phyloP scores from a whole-genome alignment of 2,888 invertebrate genomes.

The Sympetrum striolatum region DNA sequence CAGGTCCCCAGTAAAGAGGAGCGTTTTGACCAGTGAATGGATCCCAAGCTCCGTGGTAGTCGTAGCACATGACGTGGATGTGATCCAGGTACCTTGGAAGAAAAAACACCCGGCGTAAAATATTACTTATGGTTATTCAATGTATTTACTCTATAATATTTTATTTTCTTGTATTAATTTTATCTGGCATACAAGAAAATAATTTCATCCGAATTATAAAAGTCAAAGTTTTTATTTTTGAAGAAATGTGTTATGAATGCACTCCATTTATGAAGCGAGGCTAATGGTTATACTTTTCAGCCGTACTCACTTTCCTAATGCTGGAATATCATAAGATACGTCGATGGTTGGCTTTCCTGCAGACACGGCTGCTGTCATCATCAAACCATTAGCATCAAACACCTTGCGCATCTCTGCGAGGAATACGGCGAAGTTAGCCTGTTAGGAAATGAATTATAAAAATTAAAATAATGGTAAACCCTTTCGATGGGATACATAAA shows the following conservation, averaged over 20 bases:
- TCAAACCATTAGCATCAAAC: constrained; percentile 63
- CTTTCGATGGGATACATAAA: too few relatives aligned
- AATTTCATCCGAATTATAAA: too few relatives aligned
- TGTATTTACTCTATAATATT: too few relatives aligned
- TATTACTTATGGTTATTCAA: too few relatives aligned
- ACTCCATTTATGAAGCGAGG: too few relatives aligned
- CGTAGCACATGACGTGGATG: constrained; percentile 77
- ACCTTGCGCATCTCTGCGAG: constrained; percentile 65
- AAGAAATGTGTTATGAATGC: too few relatives aligned
- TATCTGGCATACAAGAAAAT: too few relatives aligned
- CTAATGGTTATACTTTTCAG: too few relatives aligned
- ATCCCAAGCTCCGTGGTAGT: constrained; percentile 75
- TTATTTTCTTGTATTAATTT: too few relatives aligned
- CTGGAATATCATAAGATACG: constrained; percentile 67
- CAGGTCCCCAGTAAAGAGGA: constrained; percentile 63
- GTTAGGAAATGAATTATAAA: constrained; percentile 48
- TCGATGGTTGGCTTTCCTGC: constrained; percentile 62
- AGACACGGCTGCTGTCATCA: constrained; percentile 69
- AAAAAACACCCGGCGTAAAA: background rate
- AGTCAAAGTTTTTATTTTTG: too few relatives aligned
- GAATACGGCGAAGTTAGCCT: constrained; percentile 63
- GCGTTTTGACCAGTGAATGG: constrained; percentile 70
- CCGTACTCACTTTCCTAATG: constrained; percentile 62
- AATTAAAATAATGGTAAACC: background rate
- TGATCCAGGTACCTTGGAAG: constrained; percentile 66